Percentiles rank a stretch among this genome's conserved stretches.
These are phyloP conservation scores for Antechinus stuartii DNA, from an alignment of 2,113 vertebrate genomes.

Conservation along the genomic window DNA sequence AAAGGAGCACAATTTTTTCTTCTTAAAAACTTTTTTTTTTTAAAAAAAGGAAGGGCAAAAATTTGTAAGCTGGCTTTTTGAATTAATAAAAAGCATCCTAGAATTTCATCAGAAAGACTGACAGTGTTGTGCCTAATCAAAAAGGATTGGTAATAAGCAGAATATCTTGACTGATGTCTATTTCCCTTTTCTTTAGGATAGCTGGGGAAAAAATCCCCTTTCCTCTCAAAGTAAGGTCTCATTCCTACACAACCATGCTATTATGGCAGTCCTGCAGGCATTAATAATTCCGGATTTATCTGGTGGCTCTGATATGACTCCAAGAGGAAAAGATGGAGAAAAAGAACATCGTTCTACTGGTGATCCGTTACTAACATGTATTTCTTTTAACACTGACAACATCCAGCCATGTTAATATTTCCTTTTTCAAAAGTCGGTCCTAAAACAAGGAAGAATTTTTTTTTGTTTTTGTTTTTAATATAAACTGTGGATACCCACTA, in stretches of 20 bases:
- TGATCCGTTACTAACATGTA: not conserved
- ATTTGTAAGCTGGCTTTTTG: not conserved
- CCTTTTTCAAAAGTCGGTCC: slow-evolving; percentile 39
- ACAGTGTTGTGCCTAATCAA: not conserved
- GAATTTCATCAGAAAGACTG: not conserved
- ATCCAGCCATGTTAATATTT: slow-evolving; percentile 34
- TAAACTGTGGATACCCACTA: not conserved
- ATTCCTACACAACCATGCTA: not conserved
- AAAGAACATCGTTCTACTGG: slow-evolving; percentile 33
- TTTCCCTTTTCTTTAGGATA: slow-evolving; percentile 25
- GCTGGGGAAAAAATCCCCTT: not conserved
- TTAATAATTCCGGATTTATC: not conserved
- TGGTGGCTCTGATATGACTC: not conserved
- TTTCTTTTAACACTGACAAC: slow-evolving; percentile 36
- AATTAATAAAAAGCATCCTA: not conserved
- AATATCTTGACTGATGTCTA: slow-evolving; percentile 15
- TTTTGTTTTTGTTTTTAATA: slow-evolving; percentile 20
- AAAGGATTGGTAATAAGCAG: not conserved
- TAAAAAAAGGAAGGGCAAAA: slow-evolving; percentile 19
- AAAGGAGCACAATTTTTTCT: slow-evolving; percentile 11
- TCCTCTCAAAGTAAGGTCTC: slow-evolving; percentile 11
- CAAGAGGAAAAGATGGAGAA: slow-evolving; percentile 3
- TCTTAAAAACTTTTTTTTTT: slow-evolving; percentile 32
- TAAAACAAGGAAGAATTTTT: not conserved
- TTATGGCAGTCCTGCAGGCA: slow-evolving; percentile 30